Evolutionary conservation across 2,888 invertebrate species (phyloP).

Genomic region (Linyphia triangularis): DNA sequence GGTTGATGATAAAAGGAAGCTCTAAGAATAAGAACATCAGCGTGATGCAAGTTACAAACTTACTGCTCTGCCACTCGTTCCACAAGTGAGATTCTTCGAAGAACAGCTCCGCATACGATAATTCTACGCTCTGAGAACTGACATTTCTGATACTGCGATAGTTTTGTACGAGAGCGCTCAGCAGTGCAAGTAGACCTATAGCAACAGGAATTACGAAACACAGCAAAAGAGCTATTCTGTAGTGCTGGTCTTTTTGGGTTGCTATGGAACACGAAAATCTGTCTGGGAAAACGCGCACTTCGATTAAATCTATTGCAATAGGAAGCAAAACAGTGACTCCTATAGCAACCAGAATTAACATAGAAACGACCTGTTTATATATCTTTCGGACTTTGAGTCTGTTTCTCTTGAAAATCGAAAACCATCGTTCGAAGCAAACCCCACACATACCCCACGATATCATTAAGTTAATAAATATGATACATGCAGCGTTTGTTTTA

Average conservation of each 20-base stretch:
- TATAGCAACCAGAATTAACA: not conserved
- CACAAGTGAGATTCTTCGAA: conserved; percentile 69
- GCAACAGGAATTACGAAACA: conserved; percentile 21
- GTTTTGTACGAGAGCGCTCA: conserved; percentile 27
- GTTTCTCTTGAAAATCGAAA: conserved; percentile 23
- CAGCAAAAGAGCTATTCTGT: conserved; percentile 17
- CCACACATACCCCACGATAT: conserved; percentile 51
- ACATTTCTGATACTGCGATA: conserved; percentile 30
- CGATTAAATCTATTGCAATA: conserved; percentile 25
- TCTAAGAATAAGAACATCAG: conserved; percentile 37
- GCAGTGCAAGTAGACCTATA: not conserved
- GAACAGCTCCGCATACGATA: conserved; percentile 65
- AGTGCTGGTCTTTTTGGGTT: conserved; percentile 15
- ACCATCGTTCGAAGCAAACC: conserved; percentile 62
- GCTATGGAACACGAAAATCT: conserved; percentile 53
- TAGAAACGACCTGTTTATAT: conserved; percentile 27
- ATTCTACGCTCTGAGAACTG: conserved; percentile 17
- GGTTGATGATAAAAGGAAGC: conserved; percentile 43
- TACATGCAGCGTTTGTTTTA: conserved; percentile 39
- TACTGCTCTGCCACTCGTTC: conserved; percentile 67
- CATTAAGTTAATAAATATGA: conserved; percentile 13
- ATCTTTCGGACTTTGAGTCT: not conserved
- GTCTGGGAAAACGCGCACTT: conserved; percentile 34
- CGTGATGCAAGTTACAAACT: conserved; percentile 39
- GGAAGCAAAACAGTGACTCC: conserved; percentile 1